phyloP scores from a whole-genome alignment of 2,113 vertebrate genomes.

The Tyto alba region DNA sequence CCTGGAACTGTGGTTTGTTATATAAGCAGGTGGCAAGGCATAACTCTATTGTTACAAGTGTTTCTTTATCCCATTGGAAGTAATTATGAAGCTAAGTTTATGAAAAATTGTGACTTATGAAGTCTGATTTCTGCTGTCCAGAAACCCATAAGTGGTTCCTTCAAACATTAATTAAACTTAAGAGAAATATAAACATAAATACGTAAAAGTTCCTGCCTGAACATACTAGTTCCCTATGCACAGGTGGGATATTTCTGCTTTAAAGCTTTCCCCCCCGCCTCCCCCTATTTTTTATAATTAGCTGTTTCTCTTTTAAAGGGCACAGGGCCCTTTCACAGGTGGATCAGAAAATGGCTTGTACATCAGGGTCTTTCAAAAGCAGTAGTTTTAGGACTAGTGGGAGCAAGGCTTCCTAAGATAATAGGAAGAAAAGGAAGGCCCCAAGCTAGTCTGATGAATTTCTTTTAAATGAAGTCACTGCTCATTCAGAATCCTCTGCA shows the following conservation, averaged over 20 bases:
- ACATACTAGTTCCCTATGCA: neutral
- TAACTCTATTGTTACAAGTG: neutral
- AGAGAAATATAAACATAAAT: neutral
- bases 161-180: neutral
- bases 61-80: neutral
- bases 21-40: neutral
- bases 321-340: neutral
- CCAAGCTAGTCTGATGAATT: slow-evolving; percentile 11
- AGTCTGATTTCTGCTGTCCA: neutral
- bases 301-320: neutral
- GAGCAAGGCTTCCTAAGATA: slow-evolving; percentile 15
- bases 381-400: neutral
- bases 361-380: neutral
- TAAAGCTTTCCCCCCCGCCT: rapidly evolving
- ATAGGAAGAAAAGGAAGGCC: slow-evolving; percentile 39
- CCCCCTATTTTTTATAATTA: neutral
- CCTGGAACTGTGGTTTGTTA: neutral
- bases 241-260: neutral
- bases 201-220: neutral
- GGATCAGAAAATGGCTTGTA: neutral
- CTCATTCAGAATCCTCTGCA: slow-evolving; percentile 39
- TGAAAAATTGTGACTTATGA: neutral
- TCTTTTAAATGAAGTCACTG: slow-evolving; percentile 45
- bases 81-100: neutral
- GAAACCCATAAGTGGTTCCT: neutral